Conservation (phyloP, 2,888 invertebrate genomes). For the Pomacea canaliculata region DNA sequence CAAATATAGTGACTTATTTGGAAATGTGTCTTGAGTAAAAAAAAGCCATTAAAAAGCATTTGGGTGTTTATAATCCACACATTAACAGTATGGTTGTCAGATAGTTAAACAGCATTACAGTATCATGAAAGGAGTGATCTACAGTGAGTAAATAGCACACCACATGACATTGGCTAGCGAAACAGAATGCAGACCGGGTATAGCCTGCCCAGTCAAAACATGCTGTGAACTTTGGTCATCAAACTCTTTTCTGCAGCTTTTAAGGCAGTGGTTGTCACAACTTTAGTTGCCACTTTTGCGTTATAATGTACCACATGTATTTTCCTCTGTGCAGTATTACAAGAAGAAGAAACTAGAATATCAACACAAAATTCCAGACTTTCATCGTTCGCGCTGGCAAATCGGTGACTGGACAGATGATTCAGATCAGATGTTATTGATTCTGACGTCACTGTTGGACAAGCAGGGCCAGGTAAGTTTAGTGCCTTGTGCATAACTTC, state of each 20-base stretch:
- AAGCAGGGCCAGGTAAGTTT: slow-evolving; percentile 60
- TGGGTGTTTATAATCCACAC: too few relatives aligned
- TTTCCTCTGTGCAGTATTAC: slow-evolving; percentile 37
- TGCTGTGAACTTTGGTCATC: background rate
- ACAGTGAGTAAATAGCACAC: too few relatives aligned
- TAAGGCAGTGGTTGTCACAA: too few relatives aligned
- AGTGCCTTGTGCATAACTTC: background rate
- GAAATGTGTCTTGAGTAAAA: too few relatives aligned
- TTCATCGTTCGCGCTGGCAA: slow-evolving; percentile 61
- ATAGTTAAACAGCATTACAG: too few relatives aligned
- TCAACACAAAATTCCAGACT: slow-evolving; percentile 42
- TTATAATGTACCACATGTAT: background rate
- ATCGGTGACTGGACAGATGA: slow-evolving; percentile 69
- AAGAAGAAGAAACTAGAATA: slow-evolving; percentile 40
- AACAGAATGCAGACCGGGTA: too few relatives aligned
- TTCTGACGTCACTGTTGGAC: slow-evolving; percentile 64
- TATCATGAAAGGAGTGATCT: too few relatives aligned
- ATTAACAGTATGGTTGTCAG: too few relatives aligned
- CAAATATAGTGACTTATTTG: too few relatives aligned
- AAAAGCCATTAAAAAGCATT: too few relatives aligned
- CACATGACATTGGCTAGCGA: too few relatives aligned
- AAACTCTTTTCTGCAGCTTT: background rate
- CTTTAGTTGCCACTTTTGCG: background rate
- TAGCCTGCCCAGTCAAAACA: too few relatives aligned
- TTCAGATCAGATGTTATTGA: slow-evolving; percentile 67